Conservation (phyloP, 1,140 invertebrate species). For the Lordiphosa stackelbergi region DNA sequence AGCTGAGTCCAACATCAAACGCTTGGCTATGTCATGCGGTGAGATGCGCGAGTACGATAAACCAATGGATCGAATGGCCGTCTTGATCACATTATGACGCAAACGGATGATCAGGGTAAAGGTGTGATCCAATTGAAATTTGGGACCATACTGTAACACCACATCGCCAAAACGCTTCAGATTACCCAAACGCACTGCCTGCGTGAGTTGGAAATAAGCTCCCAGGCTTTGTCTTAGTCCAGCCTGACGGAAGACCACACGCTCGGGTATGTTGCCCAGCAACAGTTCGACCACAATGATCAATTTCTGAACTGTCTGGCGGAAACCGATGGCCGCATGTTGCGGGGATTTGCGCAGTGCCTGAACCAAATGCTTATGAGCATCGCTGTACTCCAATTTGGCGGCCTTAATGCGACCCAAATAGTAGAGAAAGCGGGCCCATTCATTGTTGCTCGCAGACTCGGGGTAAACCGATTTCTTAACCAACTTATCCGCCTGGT, state of each 20-base stretch:
- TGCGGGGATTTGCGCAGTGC: slow-evolving; percentile 97
- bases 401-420: slow-evolving; percentile 98
- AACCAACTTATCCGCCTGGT: slow-evolving; percentile 96
- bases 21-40: slow-evolving; percentile 94
- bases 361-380: slow-evolving; percentile 96
- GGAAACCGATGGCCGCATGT: slow-evolving; percentile 97
- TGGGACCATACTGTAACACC: slow-evolving; percentile 91
- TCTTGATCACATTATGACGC: slow-evolving; percentile 99
- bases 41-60: slow-evolving; percentile 98
- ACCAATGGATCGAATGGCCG: slow-evolving; percentile 97
- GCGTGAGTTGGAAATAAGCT: slow-evolving; percentile 98
- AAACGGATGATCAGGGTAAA: slow-evolving; percentile 96
- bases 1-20: slow-evolving; percentile 94
- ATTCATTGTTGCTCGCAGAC: slow-evolving; percentile 98
- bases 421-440: slow-evolving; percentile 98
- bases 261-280: slow-evolving; percentile 97
- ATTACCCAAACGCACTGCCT: slow-evolving; percentile 97
- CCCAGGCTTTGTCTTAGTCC: slow-evolving; percentile 90
- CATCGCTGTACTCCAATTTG: slow-evolving; percentile 96
- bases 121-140: slow-evolving; percentile 93
- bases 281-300: slow-evolving; percentile 97
- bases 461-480: slow-evolving; percentile 98
- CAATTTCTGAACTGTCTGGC: slow-evolving; percentile 98
- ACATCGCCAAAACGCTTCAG: slow-evolving; percentile 96
- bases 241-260: slow-evolving; percentile 91